These are phyloP conservation scores for Microplitis manilae DNA, from an alignment of 2,888 invertebrate species.

Conservation along the genomic window DNA sequence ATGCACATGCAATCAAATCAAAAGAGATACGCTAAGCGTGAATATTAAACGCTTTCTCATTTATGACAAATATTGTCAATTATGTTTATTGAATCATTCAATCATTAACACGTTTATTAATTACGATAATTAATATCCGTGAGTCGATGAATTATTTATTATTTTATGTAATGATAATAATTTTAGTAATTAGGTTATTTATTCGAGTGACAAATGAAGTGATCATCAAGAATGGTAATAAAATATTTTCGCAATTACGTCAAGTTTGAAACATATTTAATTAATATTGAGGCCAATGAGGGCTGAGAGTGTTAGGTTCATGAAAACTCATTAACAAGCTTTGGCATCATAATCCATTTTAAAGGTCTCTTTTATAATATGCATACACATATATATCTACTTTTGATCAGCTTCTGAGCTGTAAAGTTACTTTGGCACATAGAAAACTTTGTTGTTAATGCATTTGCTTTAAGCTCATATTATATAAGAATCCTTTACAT, in stretches of 20 bases:
- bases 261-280: no score
- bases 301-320: background rate
- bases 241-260: no score
- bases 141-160: background rate
- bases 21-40: background rate
- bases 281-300: background rate
- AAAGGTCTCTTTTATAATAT: background rate
- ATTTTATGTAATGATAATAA: background rate
- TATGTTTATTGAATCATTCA: background rate
- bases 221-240: background rate
- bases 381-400: background rate
- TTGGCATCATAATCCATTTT: slow-evolving; percentile 12
- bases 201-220: background rate
- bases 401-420: slow-evolving; percentile 16
- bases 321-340: background rate
- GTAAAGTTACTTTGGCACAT: slow-evolving; percentile 15
- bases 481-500: slow-evolving; percentile 21
- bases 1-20: background rate
- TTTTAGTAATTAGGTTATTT: background rate
- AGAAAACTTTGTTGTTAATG: slow-evolving; percentile 26
- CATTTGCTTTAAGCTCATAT: slow-evolving; percentile 25
- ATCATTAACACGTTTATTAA: background rate
- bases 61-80: background rate
- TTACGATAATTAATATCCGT: background rate
- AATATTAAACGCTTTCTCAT: background rate